These are phyloP conservation scores for Cyanistes caeruleus DNA, from an alignment of 2,113 vertebrate genomes.

Conservation along the genomic window DNA sequence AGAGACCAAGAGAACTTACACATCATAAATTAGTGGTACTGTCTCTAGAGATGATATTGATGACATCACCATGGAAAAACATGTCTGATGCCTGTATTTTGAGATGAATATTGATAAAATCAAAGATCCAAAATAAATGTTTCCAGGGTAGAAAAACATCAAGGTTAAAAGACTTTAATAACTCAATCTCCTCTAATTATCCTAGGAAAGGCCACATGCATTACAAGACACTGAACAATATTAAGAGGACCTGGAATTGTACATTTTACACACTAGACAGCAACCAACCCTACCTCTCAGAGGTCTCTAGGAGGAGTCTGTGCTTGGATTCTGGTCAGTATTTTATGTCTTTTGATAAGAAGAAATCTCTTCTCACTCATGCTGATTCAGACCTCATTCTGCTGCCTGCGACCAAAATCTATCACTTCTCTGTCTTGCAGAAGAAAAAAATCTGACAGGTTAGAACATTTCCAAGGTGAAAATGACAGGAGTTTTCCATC, in stretches of 20 bases:
- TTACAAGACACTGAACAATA: background rate
- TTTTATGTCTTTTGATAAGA: background rate
- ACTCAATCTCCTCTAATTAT: background rate
- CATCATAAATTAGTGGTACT: background rate
- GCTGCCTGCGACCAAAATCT: background rate
- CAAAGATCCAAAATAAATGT: background rate
- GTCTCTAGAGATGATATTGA: background rate
- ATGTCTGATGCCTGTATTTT: background rate
- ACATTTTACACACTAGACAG: background rate
- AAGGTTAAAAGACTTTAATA: background rate
- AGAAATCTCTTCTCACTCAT: background rate
- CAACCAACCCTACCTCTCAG: background rate
- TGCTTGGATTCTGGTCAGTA: background rate
- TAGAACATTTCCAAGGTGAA: background rate
- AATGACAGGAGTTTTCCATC: background rate
- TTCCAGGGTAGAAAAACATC: background rate
- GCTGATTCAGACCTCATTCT: background rate
- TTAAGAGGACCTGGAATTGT: background rate
- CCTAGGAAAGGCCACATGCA: background rate
- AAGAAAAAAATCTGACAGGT: background rate
- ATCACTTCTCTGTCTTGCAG: background rate
- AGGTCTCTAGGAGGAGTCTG: background rate
- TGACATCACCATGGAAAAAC: background rate
- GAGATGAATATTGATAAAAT: background rate
- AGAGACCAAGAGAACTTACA: background rate